phyloP scores from a whole-genome alignment of 2,888 invertebrate genomes.

The Metellina segmentata region DNA sequence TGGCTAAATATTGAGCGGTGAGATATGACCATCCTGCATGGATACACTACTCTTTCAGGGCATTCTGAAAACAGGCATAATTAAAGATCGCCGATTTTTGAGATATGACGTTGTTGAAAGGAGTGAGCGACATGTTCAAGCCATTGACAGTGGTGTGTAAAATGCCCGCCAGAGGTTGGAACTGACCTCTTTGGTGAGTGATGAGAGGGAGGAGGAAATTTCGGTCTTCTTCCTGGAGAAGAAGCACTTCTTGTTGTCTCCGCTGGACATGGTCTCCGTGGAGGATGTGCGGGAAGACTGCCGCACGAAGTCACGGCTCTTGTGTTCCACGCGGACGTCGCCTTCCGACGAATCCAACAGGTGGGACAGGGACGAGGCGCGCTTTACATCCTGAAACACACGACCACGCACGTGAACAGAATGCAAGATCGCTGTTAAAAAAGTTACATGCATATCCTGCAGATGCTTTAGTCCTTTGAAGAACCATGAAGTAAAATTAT shows the following conservation, averaged over 20 bases:
- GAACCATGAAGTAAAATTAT: too few species aligned
- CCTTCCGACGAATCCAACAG: slow-evolving; percentile 56
- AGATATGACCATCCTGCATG: too few species aligned
- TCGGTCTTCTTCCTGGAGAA: slow-evolving; percentile 63
- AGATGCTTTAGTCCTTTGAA: too few species aligned
- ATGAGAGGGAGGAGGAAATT: slow-evolving; percentile 66
- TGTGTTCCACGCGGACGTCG: slow-evolving; percentile 57
- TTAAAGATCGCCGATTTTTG: too few species aligned
- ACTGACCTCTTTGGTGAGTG: slow-evolving; percentile 57
- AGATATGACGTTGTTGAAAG: too few species aligned
- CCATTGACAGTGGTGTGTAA: neutral
- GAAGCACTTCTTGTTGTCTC: slow-evolving; percentile 37
- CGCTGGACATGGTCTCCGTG: slow-evolving; percentile 73
- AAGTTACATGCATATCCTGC: too few species aligned
- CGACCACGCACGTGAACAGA: too few species aligned
- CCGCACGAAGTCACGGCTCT: slow-evolving; percentile 45
- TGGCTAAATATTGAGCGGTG: too few species aligned
- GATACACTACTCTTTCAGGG: too few species aligned
- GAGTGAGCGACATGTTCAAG: too few species aligned
- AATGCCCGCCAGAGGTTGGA: neutral
- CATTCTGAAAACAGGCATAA: too few species aligned
- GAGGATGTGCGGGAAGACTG: slow-evolving; percentile 66
- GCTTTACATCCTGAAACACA: slow-evolving; percentile 42
- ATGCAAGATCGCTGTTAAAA: too few species aligned
- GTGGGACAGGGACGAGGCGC: slow-evolving; percentile 61